Evolutionary conservation across 2,888 invertebrate species (phyloP).

Genomic region (Agrochola lota): DNA sequence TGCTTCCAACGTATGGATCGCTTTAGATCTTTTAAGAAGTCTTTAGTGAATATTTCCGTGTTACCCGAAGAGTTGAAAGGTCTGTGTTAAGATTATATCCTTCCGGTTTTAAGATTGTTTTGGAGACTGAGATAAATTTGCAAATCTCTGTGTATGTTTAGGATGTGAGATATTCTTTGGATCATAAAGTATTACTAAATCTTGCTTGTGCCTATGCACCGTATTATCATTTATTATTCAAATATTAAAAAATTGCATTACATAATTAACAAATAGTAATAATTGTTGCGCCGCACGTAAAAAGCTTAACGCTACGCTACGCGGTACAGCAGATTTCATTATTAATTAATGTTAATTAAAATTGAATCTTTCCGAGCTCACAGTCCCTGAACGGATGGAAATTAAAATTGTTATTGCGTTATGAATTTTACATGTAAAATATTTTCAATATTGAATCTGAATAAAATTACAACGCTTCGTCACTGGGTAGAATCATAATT

Average conservation of each 20-base stretch:
- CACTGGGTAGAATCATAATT: background rate
- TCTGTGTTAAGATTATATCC: background rate
- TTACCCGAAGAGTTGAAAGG: background rate
- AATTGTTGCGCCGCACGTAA: background rate
- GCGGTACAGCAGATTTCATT: constrained; percentile 28
- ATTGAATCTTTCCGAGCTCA: constrained; percentile 33
- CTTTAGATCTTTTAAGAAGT: constrained; percentile 35
- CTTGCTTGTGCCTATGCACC: background rate
- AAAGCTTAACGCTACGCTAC: constrained; percentile 25
- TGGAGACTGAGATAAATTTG: background rate
- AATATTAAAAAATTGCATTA: background rate
- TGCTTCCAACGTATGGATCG: constrained; percentile 31
- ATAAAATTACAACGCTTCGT: background rate
- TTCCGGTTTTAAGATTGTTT: background rate
- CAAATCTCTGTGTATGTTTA: background rate
- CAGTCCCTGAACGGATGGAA: constrained; percentile 25
- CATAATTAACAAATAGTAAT: constrained; percentile 9
- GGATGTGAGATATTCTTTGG: background rate
- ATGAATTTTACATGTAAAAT: constrained; percentile 27
- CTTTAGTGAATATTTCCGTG: constrained; percentile 41
- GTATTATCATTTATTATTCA: constrained; percentile 1
- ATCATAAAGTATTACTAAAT: background rate
- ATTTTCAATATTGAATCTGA: constrained; percentile 10
- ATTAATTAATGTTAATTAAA: constrained; percentile 50
- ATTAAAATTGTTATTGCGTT: constrained; percentile 28